Evolutionary conservation across 2,888 invertebrate genomes (phyloP).

Genomic region (Tetrapedia diversipes): DNA sequence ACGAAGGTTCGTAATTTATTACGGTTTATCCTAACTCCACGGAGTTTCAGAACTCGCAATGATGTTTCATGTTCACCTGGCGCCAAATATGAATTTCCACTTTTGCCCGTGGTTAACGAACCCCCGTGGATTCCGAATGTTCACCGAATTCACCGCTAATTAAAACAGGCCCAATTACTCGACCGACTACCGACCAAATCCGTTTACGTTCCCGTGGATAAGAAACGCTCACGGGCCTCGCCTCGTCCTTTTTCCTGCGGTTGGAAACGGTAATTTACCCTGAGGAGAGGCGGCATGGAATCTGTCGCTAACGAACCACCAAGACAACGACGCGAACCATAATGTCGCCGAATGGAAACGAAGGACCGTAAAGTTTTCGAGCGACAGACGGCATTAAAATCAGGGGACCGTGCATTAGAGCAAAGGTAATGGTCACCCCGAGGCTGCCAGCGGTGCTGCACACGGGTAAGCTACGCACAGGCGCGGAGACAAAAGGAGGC

Average conservation of each 20-base stretch:
- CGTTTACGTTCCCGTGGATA: conserved; percentile 36
- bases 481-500: conserved; percentile 32
- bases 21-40: too few relatives aligned
- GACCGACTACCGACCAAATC: conserved; percentile 38
- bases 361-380: conserved; percentile 76
- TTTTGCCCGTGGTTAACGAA: conserved; percentile 19
- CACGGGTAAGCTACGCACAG: conserved; percentile 49
- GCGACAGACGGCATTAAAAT: conserved; percentile 75
- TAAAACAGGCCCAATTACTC: conserved; percentile 49
- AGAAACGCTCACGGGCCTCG: conserved; percentile 22
- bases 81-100: conserved; percentile 32
- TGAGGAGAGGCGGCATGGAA: conserved; percentile 47
- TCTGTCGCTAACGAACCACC: conserved; percentile 75
- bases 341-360: conserved; percentile 72
- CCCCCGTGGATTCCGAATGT: conserved; percentile 5
- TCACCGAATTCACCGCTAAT: conserved; percentile 33
- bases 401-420: conserved; percentile 73
- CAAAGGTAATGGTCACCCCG: conserved; percentile 70
- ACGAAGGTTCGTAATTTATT: too few relatives aligned
- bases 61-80: conserved; percentile 16
- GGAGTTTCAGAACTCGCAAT: background rate
- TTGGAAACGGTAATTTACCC: conserved; percentile 55
- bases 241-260: conserved; percentile 35
- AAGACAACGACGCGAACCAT: conserved; percentile 68
- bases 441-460: conserved; percentile 57